A percentile compares a stretch with the other conserved stretches of the same genome.
Evolutionary conservation across 2,888 invertebrate genomes (phyloP).

Genomic region (Magallana nippona): DNA sequence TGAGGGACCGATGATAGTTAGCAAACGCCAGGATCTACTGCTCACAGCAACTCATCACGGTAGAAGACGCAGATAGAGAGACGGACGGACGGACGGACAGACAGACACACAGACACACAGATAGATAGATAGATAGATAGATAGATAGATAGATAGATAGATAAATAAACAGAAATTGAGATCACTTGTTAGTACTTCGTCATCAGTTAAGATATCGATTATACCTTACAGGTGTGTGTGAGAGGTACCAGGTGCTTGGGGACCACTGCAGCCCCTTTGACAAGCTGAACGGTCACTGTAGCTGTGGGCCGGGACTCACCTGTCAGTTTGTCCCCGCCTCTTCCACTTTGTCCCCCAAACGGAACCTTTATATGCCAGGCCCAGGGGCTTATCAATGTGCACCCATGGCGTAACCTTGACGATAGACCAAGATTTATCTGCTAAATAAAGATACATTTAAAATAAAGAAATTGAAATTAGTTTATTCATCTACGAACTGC

Average conservation of each 20-base stretch:
- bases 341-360: not conserved
- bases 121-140: too few relatives aligned
- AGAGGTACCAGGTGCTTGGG: constrained; percentile 34
- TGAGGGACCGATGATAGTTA: constrained; percentile 39
- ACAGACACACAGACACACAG: too few relatives aligned
- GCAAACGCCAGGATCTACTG: constrained; percentile 17
- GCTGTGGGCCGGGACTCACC: constrained; percentile 22
- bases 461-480: too few relatives aligned
- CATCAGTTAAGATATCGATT: too few relatives aligned
- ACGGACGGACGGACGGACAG: too few relatives aligned
- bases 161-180: too few relatives aligned
- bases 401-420: not conserved
- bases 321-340: constrained; percentile 34
- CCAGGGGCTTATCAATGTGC: constrained; percentile 27
- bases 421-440: too few relatives aligned
- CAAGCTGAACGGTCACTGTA: constrained; percentile 5
- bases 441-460: too few relatives aligned
- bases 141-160: too few relatives aligned
- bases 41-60: not conserved
- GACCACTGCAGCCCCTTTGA: not conserved
- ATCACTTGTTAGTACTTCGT: too few relatives aligned
- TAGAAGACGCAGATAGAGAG: not conserved
- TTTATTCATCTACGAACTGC: too few relatives aligned
- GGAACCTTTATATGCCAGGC: not conserved
- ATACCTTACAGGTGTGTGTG: constrained; percentile 43